A percentile compares a stretch with the other conserved stretches of the same genome.
These are phyloP conservation scores for Chamaetylas fuelleborni DNA, from an alignment of 2,113 vertebrate genomes.

Conservation along the genomic window DNA sequence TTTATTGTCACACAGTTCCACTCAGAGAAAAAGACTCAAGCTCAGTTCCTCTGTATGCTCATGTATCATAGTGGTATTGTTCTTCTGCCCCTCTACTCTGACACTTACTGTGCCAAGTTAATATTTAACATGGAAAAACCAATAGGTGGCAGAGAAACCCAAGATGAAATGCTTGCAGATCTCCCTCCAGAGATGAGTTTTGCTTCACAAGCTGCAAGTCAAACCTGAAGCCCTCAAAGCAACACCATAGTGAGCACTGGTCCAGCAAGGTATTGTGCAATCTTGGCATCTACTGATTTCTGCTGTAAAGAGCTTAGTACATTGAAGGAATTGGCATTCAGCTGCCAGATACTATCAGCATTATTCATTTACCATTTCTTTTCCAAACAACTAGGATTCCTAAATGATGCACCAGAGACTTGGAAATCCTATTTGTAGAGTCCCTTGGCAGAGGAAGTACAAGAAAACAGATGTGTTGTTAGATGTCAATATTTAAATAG, in stretches of 20 bases:
- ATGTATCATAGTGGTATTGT: neutral
- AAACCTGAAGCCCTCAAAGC: neutral
- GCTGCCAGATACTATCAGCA: neutral
- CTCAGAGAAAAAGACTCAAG: neutral
- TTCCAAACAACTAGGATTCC: slow-evolving; percentile 4
- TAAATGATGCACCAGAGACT: slow-evolving; percentile 25
- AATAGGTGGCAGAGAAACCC: neutral
- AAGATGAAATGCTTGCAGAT: neutral
- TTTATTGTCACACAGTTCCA: neutral
- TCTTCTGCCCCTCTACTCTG: neutral
- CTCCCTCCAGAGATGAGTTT: neutral
- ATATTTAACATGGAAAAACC: neutral
- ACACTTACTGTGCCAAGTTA: neutral
- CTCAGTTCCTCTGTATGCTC: neutral
- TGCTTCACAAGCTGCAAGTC: neutral
- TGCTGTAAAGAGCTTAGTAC: neutral
- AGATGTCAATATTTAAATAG: slow-evolving; percentile 11
- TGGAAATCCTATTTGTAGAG: slow-evolving; percentile 16
- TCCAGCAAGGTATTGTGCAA: neutral
- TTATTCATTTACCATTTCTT: neutral
- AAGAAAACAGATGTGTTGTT: slow-evolving; percentile 31
- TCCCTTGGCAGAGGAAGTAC: slow-evolving; percentile 5
- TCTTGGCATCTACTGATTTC: neutral
- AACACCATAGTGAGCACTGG: neutral
- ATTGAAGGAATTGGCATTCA: neutral